phyloP scores from a whole-genome alignment of 2,113 vertebrate species.

The Zapus hudsonius region DNA sequence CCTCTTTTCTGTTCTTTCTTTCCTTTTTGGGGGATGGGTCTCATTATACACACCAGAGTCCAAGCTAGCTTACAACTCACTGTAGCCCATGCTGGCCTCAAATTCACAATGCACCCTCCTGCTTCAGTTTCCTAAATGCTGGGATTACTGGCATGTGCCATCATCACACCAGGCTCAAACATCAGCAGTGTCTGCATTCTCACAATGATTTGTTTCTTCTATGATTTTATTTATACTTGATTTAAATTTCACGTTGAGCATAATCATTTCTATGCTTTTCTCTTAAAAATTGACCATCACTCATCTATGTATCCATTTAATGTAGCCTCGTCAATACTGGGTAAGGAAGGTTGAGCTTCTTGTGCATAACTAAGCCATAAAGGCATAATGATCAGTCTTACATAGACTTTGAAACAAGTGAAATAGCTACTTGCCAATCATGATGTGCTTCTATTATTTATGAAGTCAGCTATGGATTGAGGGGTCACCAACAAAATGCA shows the following conservation, averaged over 20 bases:
- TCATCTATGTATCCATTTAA: constrained; percentile 18
- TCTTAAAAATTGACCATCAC: not conserved
- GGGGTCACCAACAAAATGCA: not conserved
- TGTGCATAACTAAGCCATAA: not conserved
- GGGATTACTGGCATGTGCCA: too few species aligned
- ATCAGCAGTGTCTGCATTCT: not conserved
- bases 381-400: not conserved
- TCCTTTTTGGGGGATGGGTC: too few species aligned
- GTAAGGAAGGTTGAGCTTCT: not conserved
- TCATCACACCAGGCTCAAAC: not conserved
- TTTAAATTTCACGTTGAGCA: constrained; percentile 14
- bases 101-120: too few species aligned
- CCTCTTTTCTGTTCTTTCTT: too few species aligned
- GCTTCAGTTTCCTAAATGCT: too few species aligned
- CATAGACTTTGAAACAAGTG: not conserved
- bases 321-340: not conserved
- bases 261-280: not conserved
- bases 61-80: too few species aligned
- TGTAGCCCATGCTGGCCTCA: too few species aligned
- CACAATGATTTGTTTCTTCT: not conserved
- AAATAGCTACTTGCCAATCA: not conserved
- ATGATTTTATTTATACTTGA: not conserved
- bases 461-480: not conserved
- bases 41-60: too few species aligned
- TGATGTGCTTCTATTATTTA: not conserved